Conservation (phyloP, 1,140 invertebrate species). For the Ladona fulva region DNA sequence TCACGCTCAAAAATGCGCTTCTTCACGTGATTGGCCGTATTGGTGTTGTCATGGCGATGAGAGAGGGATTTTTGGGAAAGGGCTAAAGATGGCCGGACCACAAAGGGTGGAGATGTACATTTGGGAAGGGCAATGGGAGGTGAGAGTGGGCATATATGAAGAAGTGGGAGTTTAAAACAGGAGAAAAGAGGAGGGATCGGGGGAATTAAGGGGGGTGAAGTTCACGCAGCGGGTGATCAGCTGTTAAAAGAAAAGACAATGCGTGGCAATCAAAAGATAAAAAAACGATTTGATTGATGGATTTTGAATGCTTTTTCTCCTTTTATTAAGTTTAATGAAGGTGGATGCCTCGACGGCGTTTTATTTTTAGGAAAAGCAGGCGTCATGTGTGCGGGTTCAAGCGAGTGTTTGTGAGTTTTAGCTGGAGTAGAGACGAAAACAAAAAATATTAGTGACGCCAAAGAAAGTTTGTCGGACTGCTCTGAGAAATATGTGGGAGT, state of each 20-base stretch:
- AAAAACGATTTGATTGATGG: neutral
- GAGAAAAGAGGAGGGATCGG: neutral
- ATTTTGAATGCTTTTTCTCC: neutral
- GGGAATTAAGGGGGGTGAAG: neutral
- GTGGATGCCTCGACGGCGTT: neutral
- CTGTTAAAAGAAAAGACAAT: slow-evolving; percentile 7
- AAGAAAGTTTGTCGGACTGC: too few relatives aligned
- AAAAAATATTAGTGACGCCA: too few relatives aligned
- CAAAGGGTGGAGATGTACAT: neutral
- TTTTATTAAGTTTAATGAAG: neutral
- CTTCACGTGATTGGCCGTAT: neutral
- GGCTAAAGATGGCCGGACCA: too few relatives aligned
- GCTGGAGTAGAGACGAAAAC: too few relatives aligned
- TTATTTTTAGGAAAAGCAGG: slow-evolving; percentile 7
- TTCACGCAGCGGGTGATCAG: neutral
- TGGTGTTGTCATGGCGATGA: neutral
- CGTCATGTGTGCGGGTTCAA: too few relatives aligned
- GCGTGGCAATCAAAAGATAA: neutral
- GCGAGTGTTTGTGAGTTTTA: too few relatives aligned
- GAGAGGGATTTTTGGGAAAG: neutral
- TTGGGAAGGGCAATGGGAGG: neutral
- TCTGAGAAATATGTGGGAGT: too few relatives aligned
- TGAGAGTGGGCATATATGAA: neutral
- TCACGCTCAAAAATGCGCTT: neutral
- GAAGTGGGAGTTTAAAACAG: neutral